These are phyloP conservation scores for Acanthopagrus latus DNA, from an alignment of 2,797 vertebrate genomes.

Conservation along the genomic window DNA sequence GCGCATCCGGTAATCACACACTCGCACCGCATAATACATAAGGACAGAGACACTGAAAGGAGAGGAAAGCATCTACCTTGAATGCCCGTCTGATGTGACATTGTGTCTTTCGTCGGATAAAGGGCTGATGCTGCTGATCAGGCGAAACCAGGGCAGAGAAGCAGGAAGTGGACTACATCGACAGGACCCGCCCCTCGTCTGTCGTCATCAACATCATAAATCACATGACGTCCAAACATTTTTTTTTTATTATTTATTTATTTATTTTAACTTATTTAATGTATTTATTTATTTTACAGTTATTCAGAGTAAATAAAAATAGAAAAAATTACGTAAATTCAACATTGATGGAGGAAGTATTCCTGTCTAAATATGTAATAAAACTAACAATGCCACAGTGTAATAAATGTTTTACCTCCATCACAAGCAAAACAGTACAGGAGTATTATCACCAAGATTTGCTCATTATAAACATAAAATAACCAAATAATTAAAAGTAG, in stretches of 20 bases:
- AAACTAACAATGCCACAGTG: neutral
- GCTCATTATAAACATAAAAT: neutral
- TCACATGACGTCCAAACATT: conserved; percentile 34
- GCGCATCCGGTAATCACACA: neutral
- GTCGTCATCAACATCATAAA: conserved; percentile 47
- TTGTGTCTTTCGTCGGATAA: conserved; percentile 79
- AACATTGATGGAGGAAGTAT: neutral
- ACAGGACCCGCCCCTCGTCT: conserved; percentile 27
- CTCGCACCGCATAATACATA: rapidly evolving
- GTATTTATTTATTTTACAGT: neutral
- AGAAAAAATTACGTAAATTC: no score
- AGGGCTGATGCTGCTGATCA: conserved; percentile 74
- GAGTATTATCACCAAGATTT: neutral
- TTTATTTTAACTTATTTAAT: neutral
- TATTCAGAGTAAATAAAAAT: neutral
- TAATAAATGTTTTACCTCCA: neutral
- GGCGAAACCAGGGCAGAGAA: conserved; percentile 72
- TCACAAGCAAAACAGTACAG: neutral
- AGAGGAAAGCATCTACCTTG: conserved; percentile 85
- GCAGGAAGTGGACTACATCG: conserved; percentile 77
- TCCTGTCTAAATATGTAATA: no score
- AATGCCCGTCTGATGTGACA: conserved; percentile 98
- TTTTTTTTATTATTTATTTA: no score
- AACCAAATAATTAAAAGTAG: neutral
- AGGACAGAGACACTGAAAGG: rapidly evolving